Conservation (phyloP, 2,888 invertebrate genomes). For the Agriopis aurantiaria region DNA sequence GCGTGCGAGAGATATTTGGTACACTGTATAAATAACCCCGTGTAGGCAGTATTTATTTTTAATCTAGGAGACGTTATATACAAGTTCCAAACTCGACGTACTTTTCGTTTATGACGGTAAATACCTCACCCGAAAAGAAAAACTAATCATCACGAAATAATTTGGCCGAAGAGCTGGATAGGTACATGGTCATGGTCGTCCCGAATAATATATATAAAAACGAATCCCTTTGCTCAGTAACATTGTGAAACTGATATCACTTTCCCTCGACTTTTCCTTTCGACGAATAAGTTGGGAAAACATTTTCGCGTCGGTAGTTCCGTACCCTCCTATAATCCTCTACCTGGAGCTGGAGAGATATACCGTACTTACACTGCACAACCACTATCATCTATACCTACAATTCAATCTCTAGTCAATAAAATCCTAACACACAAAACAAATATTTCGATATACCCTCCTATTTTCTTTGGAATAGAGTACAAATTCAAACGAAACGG, state of each 20-base stretch:
- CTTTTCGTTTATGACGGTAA: too few species aligned
- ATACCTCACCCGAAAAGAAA: neutral
- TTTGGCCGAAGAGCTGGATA: constrained; percentile 19
- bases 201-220: constrained; percentile 37
- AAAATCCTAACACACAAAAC: constrained; percentile 38
- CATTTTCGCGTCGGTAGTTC: constrained; percentile 77
- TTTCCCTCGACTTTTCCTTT: constrained; percentile 83
- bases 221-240: constrained; percentile 44
- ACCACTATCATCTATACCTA: constrained; percentile 85
- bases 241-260: constrained; percentile 68
- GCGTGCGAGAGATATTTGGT: too few species aligned
- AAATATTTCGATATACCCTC: constrained; percentile 39
- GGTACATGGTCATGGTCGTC: constrained; percentile 25
- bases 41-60: too few species aligned
- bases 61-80: too few species aligned
- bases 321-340: constrained; percentile 81
- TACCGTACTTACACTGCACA: constrained; percentile 82
- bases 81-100: too few species aligned
- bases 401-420: constrained; percentile 47
- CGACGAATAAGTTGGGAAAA: constrained; percentile 83
- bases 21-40: too few species aligned
- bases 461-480: neutral
- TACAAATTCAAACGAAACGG: constrained; percentile 44
- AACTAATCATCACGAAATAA: constrained; percentile 31
- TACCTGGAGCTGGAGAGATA: constrained; percentile 85